A percentile compares a stretch with the other conserved stretches of the same genome.
Evolutionary conservation across 2,888 invertebrate species (phyloP).

Genomic region (Hoplodrina ambigua): DNA sequence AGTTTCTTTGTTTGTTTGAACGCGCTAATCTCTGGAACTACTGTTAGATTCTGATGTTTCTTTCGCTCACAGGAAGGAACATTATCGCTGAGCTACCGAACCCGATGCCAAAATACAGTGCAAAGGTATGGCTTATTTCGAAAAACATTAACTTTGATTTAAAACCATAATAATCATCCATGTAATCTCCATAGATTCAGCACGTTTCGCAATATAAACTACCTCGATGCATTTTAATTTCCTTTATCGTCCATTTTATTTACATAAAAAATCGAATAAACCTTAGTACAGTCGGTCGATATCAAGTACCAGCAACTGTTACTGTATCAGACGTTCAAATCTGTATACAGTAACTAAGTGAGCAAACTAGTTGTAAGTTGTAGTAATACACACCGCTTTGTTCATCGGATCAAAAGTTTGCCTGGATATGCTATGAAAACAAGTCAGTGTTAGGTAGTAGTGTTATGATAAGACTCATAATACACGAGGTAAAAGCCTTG

Average conservation of each 20-base stretch:
- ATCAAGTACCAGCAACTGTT: conserved; percentile 22
- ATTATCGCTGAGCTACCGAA: no score
- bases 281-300: conserved; percentile 3
- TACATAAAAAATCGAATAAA: background rate
- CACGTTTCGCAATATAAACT: conserved; percentile 3
- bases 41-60: no score
- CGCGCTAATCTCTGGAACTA: no score
- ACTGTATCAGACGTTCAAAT: conserved; percentile 18
- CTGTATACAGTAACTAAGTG: conserved; percentile 30
- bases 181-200: background rate
- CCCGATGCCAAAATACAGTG: no score
- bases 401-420: conserved; percentile 46
- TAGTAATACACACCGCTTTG: conserved; percentile 41
- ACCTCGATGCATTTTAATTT: conserved; percentile 13
- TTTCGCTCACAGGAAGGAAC: no score
- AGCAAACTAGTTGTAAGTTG: conserved; percentile 39
- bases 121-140: no score
- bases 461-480: background rate
- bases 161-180: background rate
- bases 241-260: background rate
- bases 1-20: no score
- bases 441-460: conserved; percentile 3
- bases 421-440: conserved; percentile 5
- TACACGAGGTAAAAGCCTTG: background rate
- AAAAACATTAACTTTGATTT: background rate